These are phyloP conservation scores for Pammene fasciana DNA, from an alignment of 2,888 invertebrate genomes.

Conservation along the genomic window DNA sequence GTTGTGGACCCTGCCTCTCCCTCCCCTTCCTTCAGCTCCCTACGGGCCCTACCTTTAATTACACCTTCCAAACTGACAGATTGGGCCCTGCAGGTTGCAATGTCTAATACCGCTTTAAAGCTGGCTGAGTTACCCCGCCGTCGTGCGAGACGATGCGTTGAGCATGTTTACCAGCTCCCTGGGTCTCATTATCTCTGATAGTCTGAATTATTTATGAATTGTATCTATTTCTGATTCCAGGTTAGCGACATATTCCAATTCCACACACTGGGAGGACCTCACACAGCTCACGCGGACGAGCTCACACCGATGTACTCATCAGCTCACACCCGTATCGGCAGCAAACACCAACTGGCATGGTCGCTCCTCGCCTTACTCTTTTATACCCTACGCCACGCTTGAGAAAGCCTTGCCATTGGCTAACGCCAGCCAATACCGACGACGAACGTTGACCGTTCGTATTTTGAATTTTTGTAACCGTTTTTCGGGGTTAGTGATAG, in stretches of 20 bases:
- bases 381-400: slow-evolving; percentile 53
- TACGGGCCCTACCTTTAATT: too few relatives aligned
- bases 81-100: too few relatives aligned
- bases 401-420: slow-evolving; percentile 7
- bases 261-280: slow-evolving; percentile 86
- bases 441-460: slow-evolving; percentile 12
- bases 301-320: slow-evolving; percentile 70
- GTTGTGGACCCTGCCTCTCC: too few relatives aligned
- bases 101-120: too few relatives aligned
- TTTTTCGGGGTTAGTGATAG: slow-evolving; percentile 31
- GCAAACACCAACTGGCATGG: slow-evolving; percentile 48
- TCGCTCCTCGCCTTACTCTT: slow-evolving; percentile 53
- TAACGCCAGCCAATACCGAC: not conserved
- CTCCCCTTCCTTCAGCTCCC: too few relatives aligned
- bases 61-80: too few relatives aligned
- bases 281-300: slow-evolving; percentile 75
- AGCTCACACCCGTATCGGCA: slow-evolving; percentile 43
- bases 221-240: slow-evolving; percentile 60
- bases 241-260: slow-evolving; percentile 89
- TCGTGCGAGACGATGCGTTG: too few relatives aligned
- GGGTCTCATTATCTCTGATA: too few relatives aligned
- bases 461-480: slow-evolving; percentile 41
- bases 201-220: too few relatives aligned
- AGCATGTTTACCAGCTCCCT: too few relatives aligned
- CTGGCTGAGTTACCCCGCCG: too few relatives aligned